Evolutionary conservation across 23 tunicate species (phyloP).

Genomic region (Pegea sp.): DNA sequence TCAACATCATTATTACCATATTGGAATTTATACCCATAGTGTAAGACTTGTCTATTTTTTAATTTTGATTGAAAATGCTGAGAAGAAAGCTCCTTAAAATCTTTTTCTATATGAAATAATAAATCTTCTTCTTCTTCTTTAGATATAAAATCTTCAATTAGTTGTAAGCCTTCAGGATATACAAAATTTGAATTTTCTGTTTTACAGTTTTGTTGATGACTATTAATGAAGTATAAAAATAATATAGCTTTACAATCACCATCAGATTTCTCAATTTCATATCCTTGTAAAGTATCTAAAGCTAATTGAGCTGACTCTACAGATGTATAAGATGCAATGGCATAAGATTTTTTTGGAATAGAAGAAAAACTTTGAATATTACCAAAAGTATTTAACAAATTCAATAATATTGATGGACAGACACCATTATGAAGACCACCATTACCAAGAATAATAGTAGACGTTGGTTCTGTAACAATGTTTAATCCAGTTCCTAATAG

Average conservation of each 20-base stretch:
- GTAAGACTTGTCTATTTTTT: slow-evolving; percentile 57
- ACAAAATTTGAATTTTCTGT: not conserved
- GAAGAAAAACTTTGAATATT: not conserved
- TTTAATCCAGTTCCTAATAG: slow-evolving; percentile 6
- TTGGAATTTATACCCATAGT: slow-evolving; percentile 77
- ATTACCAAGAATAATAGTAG: slow-evolving; percentile 4
- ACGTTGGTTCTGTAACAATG: not conserved
- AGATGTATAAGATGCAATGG: slow-evolving; percentile 1
- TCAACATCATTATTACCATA: slow-evolving; percentile 75
- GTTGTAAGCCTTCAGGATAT: slow-evolving; percentile 21
- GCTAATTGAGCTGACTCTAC: slow-evolving; percentile 3
- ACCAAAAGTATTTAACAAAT: slow-evolving; percentile 4
- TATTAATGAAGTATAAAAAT: slow-evolving; percentile 2
- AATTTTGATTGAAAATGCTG: slow-evolving; percentile 9
- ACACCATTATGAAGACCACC: slow-evolving; percentile 26
- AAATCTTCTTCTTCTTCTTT: slow-evolving; percentile 24
- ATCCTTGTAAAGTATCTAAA: slow-evolving; percentile 13
- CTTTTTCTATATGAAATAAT: slow-evolving; percentile 12
- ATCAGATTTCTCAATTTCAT: slow-evolving; percentile 7
- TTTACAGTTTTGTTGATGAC: not conserved
- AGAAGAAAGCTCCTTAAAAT: slow-evolving; percentile 1
- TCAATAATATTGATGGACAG: not conserved
- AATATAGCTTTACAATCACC: slow-evolving; percentile 3
- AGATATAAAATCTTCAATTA: slow-evolving; percentile 46
- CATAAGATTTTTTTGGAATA: slow-evolving; percentile 12